Base-by-base conservation (phyloP, 2,113 vertebrate genomes). In the Hippoglossus stenolepis region DNA sequence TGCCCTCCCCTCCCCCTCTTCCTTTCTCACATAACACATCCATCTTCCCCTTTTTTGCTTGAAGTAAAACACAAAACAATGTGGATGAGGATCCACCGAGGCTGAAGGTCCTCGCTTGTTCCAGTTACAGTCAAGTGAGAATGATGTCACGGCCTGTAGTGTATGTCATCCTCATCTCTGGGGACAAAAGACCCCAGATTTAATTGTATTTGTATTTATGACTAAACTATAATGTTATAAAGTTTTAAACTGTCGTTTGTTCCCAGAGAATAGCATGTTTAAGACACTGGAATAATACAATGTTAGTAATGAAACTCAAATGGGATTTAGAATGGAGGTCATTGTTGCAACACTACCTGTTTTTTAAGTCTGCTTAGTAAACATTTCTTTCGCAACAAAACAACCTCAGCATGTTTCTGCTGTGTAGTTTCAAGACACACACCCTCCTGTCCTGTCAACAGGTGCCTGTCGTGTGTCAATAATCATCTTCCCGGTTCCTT, bases 311-410 rank as follows among this genome's bases (percentile, higher is more conserved):
- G 53, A 63, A 85, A 88, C 62, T 60, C 2, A 58, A 73, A 38
- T 21, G 6, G 31, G 9, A 35, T 56, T 66, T 54, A 23, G 12
- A 60, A 38, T 63, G 12, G 2, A 65, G 28, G 26, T 7, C 4
- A 35, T 5, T 65, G 23, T 80, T 0, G n/a, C 63, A 75, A 76
- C 62, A 68, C 11, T 57, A 40, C 60, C 26, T 49, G 45, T 12
- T 59, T 63, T 61, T 7, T 15, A 54, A 58, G 28, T 57, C 14
- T 75, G 57, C 66, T 83, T 45, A 20, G 60, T 80, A 83, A 84
- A 83, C 64, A 75, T 23, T 82, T 31, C 24, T 87, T 88, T 81
- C 82, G 87, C 64, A 90, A 89, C 84, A 88, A 89, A 86, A 80
- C 84, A 81, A 60, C 24, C 14, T 11, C 2, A 45, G 72, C 3